Percentiles rank a stretch among this genome's conserved stretches.
Conservation (phyloP, 2,888 invertebrate genomes). For the Dascillus cervinus region DNA sequence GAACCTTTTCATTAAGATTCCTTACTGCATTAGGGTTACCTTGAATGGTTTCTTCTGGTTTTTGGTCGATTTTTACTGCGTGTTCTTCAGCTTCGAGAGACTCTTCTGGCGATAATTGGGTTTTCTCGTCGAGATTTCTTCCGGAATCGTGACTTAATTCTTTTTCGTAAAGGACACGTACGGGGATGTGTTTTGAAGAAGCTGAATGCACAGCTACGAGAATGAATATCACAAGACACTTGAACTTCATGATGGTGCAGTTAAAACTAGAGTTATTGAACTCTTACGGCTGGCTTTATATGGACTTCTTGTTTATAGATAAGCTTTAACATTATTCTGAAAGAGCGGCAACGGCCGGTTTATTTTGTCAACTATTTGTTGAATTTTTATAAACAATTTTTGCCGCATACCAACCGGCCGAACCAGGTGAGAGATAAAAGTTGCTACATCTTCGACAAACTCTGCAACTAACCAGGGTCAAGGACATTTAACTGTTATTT, state of each 20-base stretch:
- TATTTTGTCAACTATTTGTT: slow-evolving; percentile 6
- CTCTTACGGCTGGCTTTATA: slow-evolving; percentile 38
- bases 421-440: slow-evolving; percentile 8
- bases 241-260: slow-evolving; percentile 26
- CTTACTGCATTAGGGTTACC: slow-evolving; percentile 14
- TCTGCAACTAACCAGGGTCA: slow-evolving; percentile 14
- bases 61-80: slow-evolving; percentile 1
- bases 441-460: slow-evolving; percentile 11
- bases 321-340: slow-evolving; percentile 16
- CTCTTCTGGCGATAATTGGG: slow-evolving; percentile 26
- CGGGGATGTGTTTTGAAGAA: slow-evolving; percentile 7
- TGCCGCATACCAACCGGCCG: slow-evolving; percentile 15
- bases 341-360: slow-evolving; percentile 18
- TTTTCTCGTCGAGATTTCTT: slow-evolving; percentile 29
- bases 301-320: slow-evolving; percentile 25
- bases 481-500: slow-evolving; percentile 14
- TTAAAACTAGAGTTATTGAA: slow-evolving; percentile 37
- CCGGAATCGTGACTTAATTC: background rate
- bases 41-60: background rate
- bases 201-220: slow-evolving; percentile 23
- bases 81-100: slow-evolving; percentile 4
- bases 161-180: slow-evolving; percentile 6
- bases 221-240: slow-evolving; percentile 25
- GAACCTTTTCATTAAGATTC: slow-evolving; percentile 27
- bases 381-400: slow-evolving; percentile 3